These are phyloP conservation scores for Caenorhabditis remanei DNA, from an alignment of 1,140 invertebrate genomes.

Conservation along the genomic window DNA sequence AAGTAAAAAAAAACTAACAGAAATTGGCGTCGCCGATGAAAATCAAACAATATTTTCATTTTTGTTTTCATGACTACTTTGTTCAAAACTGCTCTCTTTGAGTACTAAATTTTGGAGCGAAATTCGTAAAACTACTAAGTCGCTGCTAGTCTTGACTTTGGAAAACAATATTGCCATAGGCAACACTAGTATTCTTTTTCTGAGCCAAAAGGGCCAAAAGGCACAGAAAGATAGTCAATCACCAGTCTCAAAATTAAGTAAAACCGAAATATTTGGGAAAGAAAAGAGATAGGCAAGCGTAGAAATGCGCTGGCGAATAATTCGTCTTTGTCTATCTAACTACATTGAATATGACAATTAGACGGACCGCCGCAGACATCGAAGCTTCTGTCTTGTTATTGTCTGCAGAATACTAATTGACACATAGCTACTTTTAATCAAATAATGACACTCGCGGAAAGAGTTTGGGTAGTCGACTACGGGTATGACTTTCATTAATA, in stretches of 20 bases:
- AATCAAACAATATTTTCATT: no score
- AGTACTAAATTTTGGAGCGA: no score
- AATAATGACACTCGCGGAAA: conserved; percentile 21
- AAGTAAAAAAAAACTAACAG: no score
- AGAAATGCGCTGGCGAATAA: not conserved
- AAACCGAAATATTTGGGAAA: not conserved
- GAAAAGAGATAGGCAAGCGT: not conserved
- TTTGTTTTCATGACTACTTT: no score
- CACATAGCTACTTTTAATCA: conserved; percentile 33
- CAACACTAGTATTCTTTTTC: not conserved
- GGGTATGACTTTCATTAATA: not conserved
- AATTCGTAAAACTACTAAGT: no score
- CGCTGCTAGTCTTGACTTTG: no score
- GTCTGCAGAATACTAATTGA: conserved; percentile 44
- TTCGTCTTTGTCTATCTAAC: conserved; percentile 1
- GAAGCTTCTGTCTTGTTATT: conserved; percentile 12
- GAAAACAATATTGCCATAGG: no score
- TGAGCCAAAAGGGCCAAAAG: not conserved
- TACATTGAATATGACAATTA: conserved; percentile 51
- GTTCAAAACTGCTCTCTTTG: no score
- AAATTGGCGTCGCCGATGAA: no score
- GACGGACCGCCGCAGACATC: not conserved
- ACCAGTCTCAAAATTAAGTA: not conserved
- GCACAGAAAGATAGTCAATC: not conserved
- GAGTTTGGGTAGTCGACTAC: not conserved